phyloP scores from a whole-genome alignment of 2,797 vertebrate species.

The Chiloscyllium punctatum region DNA sequence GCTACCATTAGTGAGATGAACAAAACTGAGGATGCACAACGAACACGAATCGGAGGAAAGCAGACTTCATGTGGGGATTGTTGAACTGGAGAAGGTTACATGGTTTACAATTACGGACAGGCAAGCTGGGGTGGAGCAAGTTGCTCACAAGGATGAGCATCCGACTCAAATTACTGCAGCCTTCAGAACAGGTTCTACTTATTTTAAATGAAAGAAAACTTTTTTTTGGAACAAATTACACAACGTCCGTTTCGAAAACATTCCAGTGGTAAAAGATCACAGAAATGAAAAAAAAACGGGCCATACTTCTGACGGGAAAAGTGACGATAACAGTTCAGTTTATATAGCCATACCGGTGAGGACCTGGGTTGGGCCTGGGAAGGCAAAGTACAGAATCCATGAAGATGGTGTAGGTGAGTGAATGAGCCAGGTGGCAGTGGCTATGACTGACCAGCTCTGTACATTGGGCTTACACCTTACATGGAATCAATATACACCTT shows the following conservation, averaged over 20 bases:
- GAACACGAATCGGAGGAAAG: background rate
- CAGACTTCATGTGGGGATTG: background rate
- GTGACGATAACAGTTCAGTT: background rate
- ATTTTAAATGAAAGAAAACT: background rate
- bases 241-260: background rate
- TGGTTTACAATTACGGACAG: background rate
- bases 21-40: background rate
- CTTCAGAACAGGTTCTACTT: too few relatives aligned
- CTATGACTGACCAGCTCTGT: slow-evolving; percentile 44
- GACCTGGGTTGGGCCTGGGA: background rate
- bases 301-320: background rate
- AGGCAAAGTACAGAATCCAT: background rate
- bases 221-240: background rate
- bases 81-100: background rate
- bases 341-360: background rate
- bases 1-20: background rate
- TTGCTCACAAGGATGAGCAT: background rate
- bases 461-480: background rate
- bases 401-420: background rate
- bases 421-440: slow-evolving; percentile 43
- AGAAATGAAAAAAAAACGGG: background rate
- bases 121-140: background rate
- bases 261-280: background rate
- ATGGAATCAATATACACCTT: background rate
- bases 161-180: background rate